Evolutionary conservation across 2,888 invertebrate genomes (phyloP).

Genomic region (Endotricha flammealis): DNA sequence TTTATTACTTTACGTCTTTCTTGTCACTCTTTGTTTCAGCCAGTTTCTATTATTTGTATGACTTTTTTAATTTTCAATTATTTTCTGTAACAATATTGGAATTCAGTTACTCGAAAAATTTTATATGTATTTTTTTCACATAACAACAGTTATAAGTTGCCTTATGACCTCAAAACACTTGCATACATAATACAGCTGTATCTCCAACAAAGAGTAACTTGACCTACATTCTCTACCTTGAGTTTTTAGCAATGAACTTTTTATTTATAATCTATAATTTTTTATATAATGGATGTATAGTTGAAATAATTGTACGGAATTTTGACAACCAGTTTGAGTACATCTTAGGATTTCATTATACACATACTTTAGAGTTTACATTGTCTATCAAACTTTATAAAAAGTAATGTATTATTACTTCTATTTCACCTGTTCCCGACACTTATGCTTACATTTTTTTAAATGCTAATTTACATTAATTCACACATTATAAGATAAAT

Average conservation of each 20-base stretch:
- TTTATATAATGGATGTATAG: neutral
- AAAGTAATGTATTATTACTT: too few species aligned
- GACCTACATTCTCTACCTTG: constrained; percentile 43
- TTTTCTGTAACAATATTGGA: neutral
- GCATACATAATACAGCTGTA: constrained; percentile 33
- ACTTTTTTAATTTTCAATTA: neutral
- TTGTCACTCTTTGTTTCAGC: neutral
- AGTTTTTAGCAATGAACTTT: constrained; percentile 29
- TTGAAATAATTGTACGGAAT: too few species aligned
- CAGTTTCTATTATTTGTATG: neutral
- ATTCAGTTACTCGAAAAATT: neutral
- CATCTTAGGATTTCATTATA: too few species aligned
- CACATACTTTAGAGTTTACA: too few species aligned
- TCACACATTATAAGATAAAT: too few species aligned
- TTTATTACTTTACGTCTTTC: constrained; percentile 28
- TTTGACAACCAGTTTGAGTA: too few species aligned
- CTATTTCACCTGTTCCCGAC: too few species aligned
- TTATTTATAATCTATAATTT: neutral
- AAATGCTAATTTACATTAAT: too few species aligned
- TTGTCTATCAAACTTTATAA: too few species aligned
- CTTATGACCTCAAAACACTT: constrained; percentile 37
- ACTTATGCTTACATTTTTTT: too few species aligned
- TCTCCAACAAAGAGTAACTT: constrained; percentile 40
- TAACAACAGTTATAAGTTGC: constrained; percentile 16
- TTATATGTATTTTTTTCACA: neutral